Percentiles rank a stretch among this genome's conserved stretches.
phyloP scores from a whole-genome alignment of 2,888 invertebrate species.

The Drosophila cracens region DNA sequence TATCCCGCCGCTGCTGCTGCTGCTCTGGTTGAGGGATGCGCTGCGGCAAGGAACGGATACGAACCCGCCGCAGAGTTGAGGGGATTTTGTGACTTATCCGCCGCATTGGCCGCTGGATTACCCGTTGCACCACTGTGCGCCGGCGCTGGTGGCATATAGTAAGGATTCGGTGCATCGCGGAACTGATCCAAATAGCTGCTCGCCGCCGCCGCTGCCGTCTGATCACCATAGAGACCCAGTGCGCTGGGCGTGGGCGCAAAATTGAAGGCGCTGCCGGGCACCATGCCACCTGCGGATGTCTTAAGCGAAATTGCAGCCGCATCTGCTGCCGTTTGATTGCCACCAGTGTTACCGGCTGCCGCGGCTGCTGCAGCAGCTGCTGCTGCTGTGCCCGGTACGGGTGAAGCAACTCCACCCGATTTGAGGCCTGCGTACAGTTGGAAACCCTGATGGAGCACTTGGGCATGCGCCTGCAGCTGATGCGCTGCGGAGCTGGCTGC shows the following conservation, averaged over 20 bases:
- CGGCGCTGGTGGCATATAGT: slow-evolving; percentile 86
- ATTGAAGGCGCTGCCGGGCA: slow-evolving; percentile 93
- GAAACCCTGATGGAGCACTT: slow-evolving; percentile 85
- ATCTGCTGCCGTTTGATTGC: slow-evolving; percentile 72
- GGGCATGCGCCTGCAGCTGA: slow-evolving; percentile 80
- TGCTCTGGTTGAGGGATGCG: slow-evolving; percentile 85
- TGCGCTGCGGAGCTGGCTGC: slow-evolving; percentile 69
- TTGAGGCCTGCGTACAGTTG: slow-evolving; percentile 87
- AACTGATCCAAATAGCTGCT: slow-evolving; percentile 90
- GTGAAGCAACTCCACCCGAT: slow-evolving; percentile 81
- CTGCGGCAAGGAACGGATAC: slow-evolving; percentile 88
- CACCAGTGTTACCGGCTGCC: slow-evolving; percentile 18
- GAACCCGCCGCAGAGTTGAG: slow-evolving; percentile 84
- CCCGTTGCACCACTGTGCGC: slow-evolving; percentile 83
- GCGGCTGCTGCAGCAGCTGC: slow-evolving; percentile 48
- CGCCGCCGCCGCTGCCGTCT: slow-evolving; percentile 86
- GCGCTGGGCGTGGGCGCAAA: slow-evolving; percentile 90
- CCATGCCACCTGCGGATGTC: slow-evolving; percentile 88
- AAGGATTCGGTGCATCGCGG: slow-evolving; percentile 87
- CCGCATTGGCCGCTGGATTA: slow-evolving; percentile 61
- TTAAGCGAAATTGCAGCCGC: slow-evolving; percentile 87
- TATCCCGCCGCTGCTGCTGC: slow-evolving; percentile 88
- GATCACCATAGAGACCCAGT: slow-evolving; percentile 84
- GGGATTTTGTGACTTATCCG: slow-evolving; percentile 85
- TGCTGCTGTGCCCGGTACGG: slow-evolving; percentile 54